These are phyloP conservation scores for Abrostola tripartita DNA, from an alignment of 2,888 invertebrate genomes.

Conservation along the genomic window DNA sequence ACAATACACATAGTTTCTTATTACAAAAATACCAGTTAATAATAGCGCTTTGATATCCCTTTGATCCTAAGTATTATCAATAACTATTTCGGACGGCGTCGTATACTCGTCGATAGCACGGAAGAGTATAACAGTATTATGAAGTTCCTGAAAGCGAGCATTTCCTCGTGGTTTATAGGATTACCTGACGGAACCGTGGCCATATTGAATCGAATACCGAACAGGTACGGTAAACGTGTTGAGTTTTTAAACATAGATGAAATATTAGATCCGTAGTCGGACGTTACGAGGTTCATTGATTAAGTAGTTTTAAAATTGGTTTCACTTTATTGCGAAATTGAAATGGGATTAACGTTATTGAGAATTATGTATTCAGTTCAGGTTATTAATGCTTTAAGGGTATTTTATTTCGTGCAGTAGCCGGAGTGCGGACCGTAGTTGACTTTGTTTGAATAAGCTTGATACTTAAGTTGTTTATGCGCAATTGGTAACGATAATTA, in stretches of 20 bases:
- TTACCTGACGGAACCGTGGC: conserved; percentile 56
- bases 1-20: conserved; percentile 28
- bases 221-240: conserved; percentile 30
- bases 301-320: conserved; percentile 40
- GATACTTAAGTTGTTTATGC: too few relatives aligned
- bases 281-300: conserved; percentile 31
- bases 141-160: conserved; percentile 61
- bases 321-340: conserved; percentile 19
- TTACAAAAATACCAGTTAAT: conserved; percentile 47
- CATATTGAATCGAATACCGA: conserved; percentile 57
- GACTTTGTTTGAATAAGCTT: too few relatives aligned
- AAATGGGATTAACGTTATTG: conserved; percentile 14
- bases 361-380: not conserved
- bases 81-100: conserved; percentile 42
- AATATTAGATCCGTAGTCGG: conserved; percentile 29
- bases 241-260: conserved; percentile 49
- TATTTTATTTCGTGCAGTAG: not conserved
- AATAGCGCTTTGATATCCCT: conserved; percentile 51
- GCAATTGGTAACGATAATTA: too few relatives aligned
- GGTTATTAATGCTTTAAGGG: not conserved
- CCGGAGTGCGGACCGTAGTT: too few relatives aligned
- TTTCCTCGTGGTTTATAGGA: conserved; percentile 63
- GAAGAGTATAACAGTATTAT: conserved; percentile 63
- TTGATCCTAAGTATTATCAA: conserved; percentile 52
- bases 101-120: conserved; percentile 38